phyloP scores from a whole-genome alignment of 2,797 vertebrate species.

The Characodon lateralis region DNA sequence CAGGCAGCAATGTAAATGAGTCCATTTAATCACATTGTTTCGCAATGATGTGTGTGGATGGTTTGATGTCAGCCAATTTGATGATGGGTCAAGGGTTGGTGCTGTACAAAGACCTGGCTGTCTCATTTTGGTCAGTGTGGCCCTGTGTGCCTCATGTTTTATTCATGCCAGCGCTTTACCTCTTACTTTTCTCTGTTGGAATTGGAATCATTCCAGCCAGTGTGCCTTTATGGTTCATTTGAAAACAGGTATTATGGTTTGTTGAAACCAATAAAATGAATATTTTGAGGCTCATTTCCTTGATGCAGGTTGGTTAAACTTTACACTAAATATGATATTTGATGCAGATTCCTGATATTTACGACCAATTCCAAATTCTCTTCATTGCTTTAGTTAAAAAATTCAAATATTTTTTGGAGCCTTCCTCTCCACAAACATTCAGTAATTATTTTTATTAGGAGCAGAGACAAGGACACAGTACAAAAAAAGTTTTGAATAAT shows the following conservation, averaged over 20 bases:
- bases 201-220: slow-evolving; percentile 41
- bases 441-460: neutral
- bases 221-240: slow-evolving; percentile 32
- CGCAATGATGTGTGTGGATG: slow-evolving; percentile 31
- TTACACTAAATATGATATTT: slow-evolving; percentile 1
- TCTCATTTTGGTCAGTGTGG: slow-evolving; percentile 50
- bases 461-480: neutral
- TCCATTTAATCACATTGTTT: slow-evolving; percentile 42
- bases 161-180: slow-evolving; percentile 55
- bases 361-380: neutral
- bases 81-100: slow-evolving; percentile 52
- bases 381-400: neutral
- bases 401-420: neutral
- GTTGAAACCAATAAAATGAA: neutral
- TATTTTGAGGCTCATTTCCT: slow-evolving; percentile 9
- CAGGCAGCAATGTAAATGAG: slow-evolving; percentile 22
- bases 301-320: slow-evolving; percentile 25
- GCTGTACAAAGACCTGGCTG: slow-evolving; percentile 56
- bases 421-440: neutral
- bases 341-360: neutral
- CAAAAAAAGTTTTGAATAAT: neutral
- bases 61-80: slow-evolving; percentile 54
- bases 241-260: slow-evolving; percentile 17
- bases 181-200: slow-evolving; percentile 49
- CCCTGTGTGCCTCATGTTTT: slow-evolving; percentile 58